Evolutionary conservation across 1,140 invertebrate species (phyloP), one percentile per base, ranked within the genome.

Genomic region (Drosophila pseudoobscura): DNA sequence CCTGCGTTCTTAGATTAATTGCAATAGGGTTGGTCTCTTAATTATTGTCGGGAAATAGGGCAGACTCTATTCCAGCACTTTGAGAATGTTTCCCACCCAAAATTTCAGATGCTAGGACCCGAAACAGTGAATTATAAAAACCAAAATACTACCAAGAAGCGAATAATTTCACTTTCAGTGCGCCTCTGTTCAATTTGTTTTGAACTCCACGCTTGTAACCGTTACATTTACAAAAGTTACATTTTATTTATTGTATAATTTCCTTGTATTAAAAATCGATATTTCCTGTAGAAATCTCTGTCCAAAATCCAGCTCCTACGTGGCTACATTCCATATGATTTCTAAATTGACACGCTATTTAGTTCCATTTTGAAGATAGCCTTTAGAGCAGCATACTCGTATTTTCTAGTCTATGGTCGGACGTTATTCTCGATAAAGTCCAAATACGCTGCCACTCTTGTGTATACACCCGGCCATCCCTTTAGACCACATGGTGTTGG

Each of bases 401-500:
- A 8, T 31, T 15, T 15, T 15, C 22, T 3, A 11, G 49, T 26
- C 26, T 74, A 88, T 15, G 78, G 24, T 39, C 41, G 63, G 6
- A 94, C 70, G 20, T 92, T 94, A 6, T 60, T 75, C 0, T 93
- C 55, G 57, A 97, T 96, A 95, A 96, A 97, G 9, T 94, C 92
- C 0, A 94, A 76, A 62, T 94, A 97, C 7, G 94, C 91, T 0
- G 92, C 91, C 1, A 97, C 95, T 69, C 93, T 93, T 0, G 96
- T 96, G 80, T 97, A 97, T 17, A 97, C 94, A 1, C 96, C 96
- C 0, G 96, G 96, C 93, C 94, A 95, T 1, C 94, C 94, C 6
- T 85, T 78, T 24, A 94, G 93, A 0, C 95, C 96, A 72, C 96
- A 97, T 0, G 94, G 94, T 0, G 94, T 93, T 0, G 95, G 95